Evolutionary conservation across 2,113 vertebrate species (phyloP).

Genomic region (Telmatochromis bifrenatus): DNA sequence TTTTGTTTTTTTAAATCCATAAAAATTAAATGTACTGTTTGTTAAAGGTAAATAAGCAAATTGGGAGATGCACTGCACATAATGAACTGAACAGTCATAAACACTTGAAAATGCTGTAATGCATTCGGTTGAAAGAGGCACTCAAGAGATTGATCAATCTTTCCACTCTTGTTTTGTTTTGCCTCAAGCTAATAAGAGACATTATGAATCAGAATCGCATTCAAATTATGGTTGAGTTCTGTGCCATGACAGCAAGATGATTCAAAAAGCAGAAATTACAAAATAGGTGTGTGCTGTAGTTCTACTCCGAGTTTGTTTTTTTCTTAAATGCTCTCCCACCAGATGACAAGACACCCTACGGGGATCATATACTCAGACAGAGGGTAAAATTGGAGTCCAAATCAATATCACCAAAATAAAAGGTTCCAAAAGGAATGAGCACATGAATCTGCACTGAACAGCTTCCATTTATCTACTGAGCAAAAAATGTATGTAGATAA

Average conservation of each 20-base stretch:
- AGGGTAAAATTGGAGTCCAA: constrained; percentile 25
- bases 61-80: background rate
- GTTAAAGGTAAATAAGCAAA: background rate
- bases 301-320: background rate
- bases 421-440: background rate
- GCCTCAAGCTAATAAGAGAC: background rate
- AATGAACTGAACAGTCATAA: background rate
- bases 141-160: background rate
- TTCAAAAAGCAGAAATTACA: background rate
- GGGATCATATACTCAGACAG: constrained; percentile 16
- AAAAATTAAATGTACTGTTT: background rate
- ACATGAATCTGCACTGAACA: background rate
- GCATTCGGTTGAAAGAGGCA: background rate
- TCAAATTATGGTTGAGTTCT: background rate
- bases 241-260: background rate
- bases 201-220: background rate
- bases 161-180: background rate
- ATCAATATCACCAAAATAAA: constrained; percentile 42
- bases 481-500: background rate
- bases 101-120: background rate
- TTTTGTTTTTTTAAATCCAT: background rate
- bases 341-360: constrained; percentile 26
- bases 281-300: background rate
- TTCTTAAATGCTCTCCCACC: background rate
- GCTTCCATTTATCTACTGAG: background rate